Evolutionary conservation across 1,140 invertebrate species (phyloP).

Genomic region (Nylanderia fulva): DNA sequence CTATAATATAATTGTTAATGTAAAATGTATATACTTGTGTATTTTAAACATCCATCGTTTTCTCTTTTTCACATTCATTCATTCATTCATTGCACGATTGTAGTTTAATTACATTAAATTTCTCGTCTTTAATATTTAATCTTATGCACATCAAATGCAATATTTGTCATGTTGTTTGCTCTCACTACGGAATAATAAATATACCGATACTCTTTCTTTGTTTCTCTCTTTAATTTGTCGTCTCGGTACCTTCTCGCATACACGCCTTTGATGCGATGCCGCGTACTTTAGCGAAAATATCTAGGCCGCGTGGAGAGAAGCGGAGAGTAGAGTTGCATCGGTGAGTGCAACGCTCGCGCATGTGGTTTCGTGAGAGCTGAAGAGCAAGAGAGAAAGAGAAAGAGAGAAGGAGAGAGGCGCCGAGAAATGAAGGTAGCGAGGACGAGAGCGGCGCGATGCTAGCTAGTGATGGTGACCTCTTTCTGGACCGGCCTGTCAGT

Average conservation of each 20-base stretch:
- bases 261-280: conserved; percentile 62
- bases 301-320: conserved; percentile 72
- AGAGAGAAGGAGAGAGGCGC: conserved; percentile 36
- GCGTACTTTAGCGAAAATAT: conserved; percentile 74
- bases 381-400: background rate
- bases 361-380: conserved; percentile 28
- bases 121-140: background rate
- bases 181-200: conserved; percentile 6
- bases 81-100: background rate
- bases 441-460: conserved; percentile 29
- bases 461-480: conserved; percentile 61
- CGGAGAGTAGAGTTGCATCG: conserved; percentile 33
- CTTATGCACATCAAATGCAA: background rate
- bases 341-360: conserved; percentile 22
- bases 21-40: background rate
- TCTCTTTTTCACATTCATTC: background rate
- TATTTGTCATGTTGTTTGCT: background rate
- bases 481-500: conserved; percentile 36
- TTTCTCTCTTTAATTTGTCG: conserved; percentile 1
- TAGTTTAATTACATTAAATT: background rate
- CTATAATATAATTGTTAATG: background rate
- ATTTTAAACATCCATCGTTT: background rate
- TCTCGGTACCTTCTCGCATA: conserved; percentile 46
- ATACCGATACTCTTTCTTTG: background rate
- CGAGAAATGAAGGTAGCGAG: conserved; percentile 47